Evolutionary conservation across 2,797 vertebrate species (phyloP), one percentile per base, ranked within the genome.

Genomic region (Hydrolagus colliei): DNA sequence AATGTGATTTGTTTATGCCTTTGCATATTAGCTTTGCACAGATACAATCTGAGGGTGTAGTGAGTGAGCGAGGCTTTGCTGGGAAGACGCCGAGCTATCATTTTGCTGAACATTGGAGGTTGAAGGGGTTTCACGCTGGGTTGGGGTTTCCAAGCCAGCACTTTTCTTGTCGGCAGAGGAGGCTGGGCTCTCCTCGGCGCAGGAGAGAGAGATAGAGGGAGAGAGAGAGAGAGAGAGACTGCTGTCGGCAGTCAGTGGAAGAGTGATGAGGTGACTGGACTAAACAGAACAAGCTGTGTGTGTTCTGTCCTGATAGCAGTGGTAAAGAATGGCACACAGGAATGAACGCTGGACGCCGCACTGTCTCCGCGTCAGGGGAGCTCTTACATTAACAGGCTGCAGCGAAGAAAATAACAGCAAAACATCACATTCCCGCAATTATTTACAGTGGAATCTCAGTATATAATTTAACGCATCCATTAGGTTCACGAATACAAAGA

Each of bases 191-290:
- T 74, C 27, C 85, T 59, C 7, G 16, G 67, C 41, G 6, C 41
- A 6, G 41, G 41, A 6, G 41, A 52, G 41, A 52, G 41, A 52
- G 41, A 52, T 3, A 52, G 41, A 52, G 41, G 6, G 41, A 52
- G 41, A 52, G 41, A 52, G 41, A 52, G 41, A 52, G 41, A 6
- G 41, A 52, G 41, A 6, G 16, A 61, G 71, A 86, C 72, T 74
- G 68, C 61, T 61, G 52, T 73, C 72, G 18, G 73, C 85, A 59
- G 71, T 75, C 73, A 86, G 27, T 14, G 72, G 59, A 86, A 86
- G 93, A 93, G 92, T 90, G 91, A 94, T 92, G 92, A 94, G 93
- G 93, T 93, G 93, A 91, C 92, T 71, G 90, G 91, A 85, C 72
- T 88, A 88, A 87, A 84, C 77, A 88, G 92, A 92, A 90, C 92